Percentiles rank a stretch among this genome's conserved stretches.
Evolutionary conservation across 2,888 invertebrate species (phyloP).

Genomic region (Tolmerus cingulatus): DNA sequence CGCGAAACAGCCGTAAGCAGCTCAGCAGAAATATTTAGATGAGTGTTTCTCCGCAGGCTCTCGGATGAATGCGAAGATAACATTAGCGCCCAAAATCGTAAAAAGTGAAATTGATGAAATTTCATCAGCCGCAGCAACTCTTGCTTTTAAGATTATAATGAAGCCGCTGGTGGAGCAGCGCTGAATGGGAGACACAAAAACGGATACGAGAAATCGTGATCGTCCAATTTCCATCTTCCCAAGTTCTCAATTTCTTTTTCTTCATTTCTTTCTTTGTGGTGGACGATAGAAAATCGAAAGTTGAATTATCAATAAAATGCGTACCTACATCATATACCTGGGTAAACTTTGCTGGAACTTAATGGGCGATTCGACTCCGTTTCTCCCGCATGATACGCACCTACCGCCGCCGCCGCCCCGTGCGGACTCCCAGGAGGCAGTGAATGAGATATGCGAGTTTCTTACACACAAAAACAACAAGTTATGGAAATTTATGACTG

Average conservation of each 20-base stretch:
- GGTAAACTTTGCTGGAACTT: background rate
- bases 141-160: constrained; percentile 44
- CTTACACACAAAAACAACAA: background rate
- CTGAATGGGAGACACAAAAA: constrained; percentile 35
- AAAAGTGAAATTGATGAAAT: constrained; percentile 47
- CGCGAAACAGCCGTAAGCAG: background rate
- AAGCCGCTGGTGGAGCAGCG: background rate
- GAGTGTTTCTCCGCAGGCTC: background rate
- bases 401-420: background rate
- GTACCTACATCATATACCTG: constrained; percentile 4
- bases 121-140: constrained; percentile 43
- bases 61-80: background rate
- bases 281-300: constrained; percentile 38
- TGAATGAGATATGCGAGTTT: background rate
- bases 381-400: background rate
- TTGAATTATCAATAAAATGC: constrained; percentile 31
- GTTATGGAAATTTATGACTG: background rate
- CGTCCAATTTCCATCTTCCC: constrained; percentile 41
- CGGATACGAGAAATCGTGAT: constrained; percentile 44
- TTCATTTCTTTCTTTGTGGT: constrained; percentile 17
- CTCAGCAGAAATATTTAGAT: background rate
- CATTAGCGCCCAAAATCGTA: constrained; percentile 43
- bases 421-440: background rate
- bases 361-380: background rate
- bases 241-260: constrained; percentile 41